Conservation (phyloP, 2,888 invertebrate genomes). For the Gymnoscelis rufifasciata region DNA sequence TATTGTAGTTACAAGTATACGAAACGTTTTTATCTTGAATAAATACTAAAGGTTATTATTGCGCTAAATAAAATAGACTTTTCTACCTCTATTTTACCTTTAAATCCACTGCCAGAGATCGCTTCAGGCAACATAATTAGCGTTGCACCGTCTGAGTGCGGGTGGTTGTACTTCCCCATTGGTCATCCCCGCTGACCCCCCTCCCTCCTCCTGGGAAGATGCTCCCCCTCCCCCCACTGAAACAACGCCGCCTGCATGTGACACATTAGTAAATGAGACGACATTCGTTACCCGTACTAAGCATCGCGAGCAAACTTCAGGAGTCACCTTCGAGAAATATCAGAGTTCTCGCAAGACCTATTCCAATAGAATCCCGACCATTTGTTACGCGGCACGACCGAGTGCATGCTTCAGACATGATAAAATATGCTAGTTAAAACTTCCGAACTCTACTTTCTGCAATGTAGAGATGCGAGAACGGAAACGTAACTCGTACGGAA, state of each 20-base stretch:
- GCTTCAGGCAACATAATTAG: slow-evolving; percentile 57
- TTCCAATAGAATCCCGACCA: slow-evolving; percentile 25
- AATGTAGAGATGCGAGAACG: slow-evolving; percentile 17
- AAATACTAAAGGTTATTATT: too few relatives aligned
- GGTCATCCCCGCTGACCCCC: slow-evolving; percentile 51
- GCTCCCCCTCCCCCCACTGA: slow-evolving; percentile 44
- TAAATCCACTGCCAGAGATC: slow-evolving; percentile 20
- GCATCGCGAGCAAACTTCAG: slow-evolving; percentile 35
- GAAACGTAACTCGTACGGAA: slow-evolving; percentile 13
- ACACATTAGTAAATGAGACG: slow-evolving; percentile 80
- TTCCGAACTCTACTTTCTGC: slow-evolving; percentile 20
- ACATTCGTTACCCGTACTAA: slow-evolving; percentile 71
- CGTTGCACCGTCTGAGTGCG: slow-evolving; percentile 54
- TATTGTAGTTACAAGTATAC: too few relatives aligned
- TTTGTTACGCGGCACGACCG: slow-evolving; percentile 27
- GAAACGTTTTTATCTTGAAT: too few relatives aligned
- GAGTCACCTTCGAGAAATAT: slow-evolving; percentile 33
- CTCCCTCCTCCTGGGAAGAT: slow-evolving; percentile 20
- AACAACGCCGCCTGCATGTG: slow-evolving; percentile 78
- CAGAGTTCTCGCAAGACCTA: slow-evolving; percentile 16
- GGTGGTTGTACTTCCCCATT: slow-evolving; percentile 54
- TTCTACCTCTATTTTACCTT: too few relatives aligned
- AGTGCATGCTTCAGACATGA: slow-evolving; percentile 25
- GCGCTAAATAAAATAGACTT: background rate
- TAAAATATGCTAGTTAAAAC: slow-evolving; percentile 28